phyloP scores from a whole-genome alignment of 1,140 invertebrate genomes.

The Drepana arcuata region DNA sequence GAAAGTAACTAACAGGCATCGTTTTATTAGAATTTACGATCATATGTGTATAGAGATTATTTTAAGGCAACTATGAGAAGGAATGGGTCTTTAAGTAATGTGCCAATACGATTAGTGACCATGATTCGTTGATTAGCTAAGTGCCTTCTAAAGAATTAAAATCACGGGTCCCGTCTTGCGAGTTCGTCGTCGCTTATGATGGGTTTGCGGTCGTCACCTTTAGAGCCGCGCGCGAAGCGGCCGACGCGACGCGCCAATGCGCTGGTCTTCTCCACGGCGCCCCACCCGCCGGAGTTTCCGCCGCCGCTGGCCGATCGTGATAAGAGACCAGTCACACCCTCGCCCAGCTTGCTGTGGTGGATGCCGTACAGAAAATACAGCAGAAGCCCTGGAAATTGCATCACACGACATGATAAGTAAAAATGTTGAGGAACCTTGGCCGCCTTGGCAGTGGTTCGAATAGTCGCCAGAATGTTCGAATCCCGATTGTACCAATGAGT shows the following conservation, averaged over 20 bases:
- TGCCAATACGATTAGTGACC: no score
- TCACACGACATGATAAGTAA: no score
- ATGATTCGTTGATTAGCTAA: no score
- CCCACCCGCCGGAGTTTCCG: slow-evolving; percentile 43
- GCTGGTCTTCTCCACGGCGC: slow-evolving; percentile 55
- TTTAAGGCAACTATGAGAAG: no score
- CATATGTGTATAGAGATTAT: no score
- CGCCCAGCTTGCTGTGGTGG: slow-evolving; percentile 88
- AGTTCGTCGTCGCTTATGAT: slow-evolving; percentile 62
- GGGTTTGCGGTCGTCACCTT: slow-evolving; percentile 55
- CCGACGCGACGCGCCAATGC: slow-evolving; percentile 44
- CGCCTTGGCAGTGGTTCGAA: no score
- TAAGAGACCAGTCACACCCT: slow-evolving; percentile 60
- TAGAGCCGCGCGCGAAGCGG: slow-evolving; percentile 41
- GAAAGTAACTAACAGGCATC: no score
- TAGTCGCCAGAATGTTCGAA: no score
- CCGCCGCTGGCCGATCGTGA: slow-evolving; percentile 46
- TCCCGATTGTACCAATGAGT: no score
- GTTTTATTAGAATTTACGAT: no score
- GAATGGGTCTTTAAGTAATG: no score
- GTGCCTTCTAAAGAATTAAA: slow-evolving; percentile 20
- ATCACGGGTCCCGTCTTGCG: slow-evolving; percentile 50
- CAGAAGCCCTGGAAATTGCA: slow-evolving; percentile 81
- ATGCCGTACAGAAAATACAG: slow-evolving; percentile 93
- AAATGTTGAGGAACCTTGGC: no score